phyloP scores from a whole-genome alignment of 2,113 vertebrate species.

The Myiagra hebetior region DNA sequence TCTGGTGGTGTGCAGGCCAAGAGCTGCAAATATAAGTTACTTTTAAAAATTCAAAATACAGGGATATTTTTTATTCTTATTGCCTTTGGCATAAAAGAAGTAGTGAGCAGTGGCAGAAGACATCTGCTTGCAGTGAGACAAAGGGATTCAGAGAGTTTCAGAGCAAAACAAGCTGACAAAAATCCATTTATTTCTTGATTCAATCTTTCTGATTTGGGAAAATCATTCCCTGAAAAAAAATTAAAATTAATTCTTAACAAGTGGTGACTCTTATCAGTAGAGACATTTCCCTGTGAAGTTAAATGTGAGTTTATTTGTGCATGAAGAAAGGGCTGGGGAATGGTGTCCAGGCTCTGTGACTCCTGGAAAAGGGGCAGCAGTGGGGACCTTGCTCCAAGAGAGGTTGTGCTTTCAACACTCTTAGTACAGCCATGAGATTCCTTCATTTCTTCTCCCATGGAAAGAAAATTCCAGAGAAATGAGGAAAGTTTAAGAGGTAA shows the following conservation, averaged over 20 bases:
- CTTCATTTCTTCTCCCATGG: not conserved
- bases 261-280: not conserved
- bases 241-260: not conserved
- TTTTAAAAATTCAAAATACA: not conserved
- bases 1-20: not conserved
- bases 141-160: not conserved
- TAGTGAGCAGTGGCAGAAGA: not conserved
- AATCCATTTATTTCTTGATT: not conserved
- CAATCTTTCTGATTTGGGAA: not conserved
- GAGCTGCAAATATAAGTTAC: not conserved
- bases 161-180: not conserved
- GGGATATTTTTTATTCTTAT: not conserved
- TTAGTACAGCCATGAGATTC: not conserved
- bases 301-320: not conserved
- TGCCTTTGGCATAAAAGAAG: not conserved
- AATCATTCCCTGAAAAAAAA: not conserved
- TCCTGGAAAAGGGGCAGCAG: not conserved
- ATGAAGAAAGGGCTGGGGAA: not conserved
- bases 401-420: not conserved
- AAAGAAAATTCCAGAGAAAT: not conserved
- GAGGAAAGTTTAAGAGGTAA: not conserved
- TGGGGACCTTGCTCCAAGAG: not conserved
- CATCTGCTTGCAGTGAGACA: not conserved
- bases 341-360: not conserved
- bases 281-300: not conserved